Base-by-base conservation (phyloP, 2,888 invertebrate species). In the Epicampocera succincta region DNA sequence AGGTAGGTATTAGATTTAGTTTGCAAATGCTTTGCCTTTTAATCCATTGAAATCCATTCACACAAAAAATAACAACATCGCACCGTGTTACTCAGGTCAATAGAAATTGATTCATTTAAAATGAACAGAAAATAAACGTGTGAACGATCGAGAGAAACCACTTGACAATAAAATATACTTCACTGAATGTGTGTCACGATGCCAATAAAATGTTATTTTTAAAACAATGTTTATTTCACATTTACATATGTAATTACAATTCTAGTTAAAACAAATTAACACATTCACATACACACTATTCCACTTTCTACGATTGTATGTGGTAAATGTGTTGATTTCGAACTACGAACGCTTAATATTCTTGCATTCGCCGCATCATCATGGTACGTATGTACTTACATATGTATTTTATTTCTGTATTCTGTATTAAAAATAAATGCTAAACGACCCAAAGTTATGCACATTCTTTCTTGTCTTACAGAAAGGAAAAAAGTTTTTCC, bases 141-240 rank as follows among this genome's bases (percentile, higher is more conserved):
- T 54, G 44, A 73, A 54, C 21, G 38, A 46, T 46, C 63, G 13
- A 61, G 52, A 21, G 17, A 58, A 54, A 52, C 44, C 42, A 52
- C 8, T 73, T 52, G 33, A 74, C 15, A 46, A 65, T 33, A 76
- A 60, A 76, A 68, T 44, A 61, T 44, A 60, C 69, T 69, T 61
- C 52, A 75, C 50, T 38, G 48, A 82, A 82, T 74, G 82, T 78
- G 63, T 78, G 82, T 77, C 78, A 82, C 71, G 68, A 77, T 81
- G 82, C 74, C 82, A 82, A 78, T 71, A 71, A 38, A 78, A 74
- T 65, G 44, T 74, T 82, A 78, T 82, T 82, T 82, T 52, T 63
- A 68, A 73, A 66, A 79, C 38, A 73, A 61, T 58, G 52, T 77
- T 69, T 48, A 65, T 63, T 81, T 81, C 72, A 77, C 68, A 78